Evolutionary conservation across 2,113 vertebrate species (phyloP), one percentile per base, ranked within the genome.

Genomic region (Sturnira hondurensis): DNA sequence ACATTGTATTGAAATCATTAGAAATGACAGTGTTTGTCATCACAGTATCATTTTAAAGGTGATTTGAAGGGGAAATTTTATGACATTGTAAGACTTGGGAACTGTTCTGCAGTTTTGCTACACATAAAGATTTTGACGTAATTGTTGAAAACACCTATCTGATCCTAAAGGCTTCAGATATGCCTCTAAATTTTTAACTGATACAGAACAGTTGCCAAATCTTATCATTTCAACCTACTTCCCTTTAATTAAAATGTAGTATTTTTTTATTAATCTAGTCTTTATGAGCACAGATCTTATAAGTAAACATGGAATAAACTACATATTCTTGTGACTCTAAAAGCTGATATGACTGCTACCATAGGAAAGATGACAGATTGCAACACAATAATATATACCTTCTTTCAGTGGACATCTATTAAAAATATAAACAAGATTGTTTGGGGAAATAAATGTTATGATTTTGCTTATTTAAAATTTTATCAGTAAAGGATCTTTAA

Each of bases 391-490:
- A 94, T 77, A 71, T 68, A 86, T 95, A 95, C 98, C 97, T 56
- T 12, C 93, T 98, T 97, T 84, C 96, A 80, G 24, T 76, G 45
- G 76, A 43, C 86, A 89, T 98, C 92, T 97, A 83, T 93, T 95
- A 93, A 97, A 93, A 86, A 3, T 96, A 97, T 97, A 98, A 98
- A 98, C 89, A 98, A 97, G 78, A 81, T n/a, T 98, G 90, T 96
- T 96, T 98, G 97, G 86, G 97, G 91, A 98, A 98, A 97, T 97
- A 81, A 96, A 97, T 97, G 97, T 98, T 97, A 98, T 98, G 98
- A 98, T 98, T 98, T 98, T 98, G 92, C 96, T 98, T 97, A 98
- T 98, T 98, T 98, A 97, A 98, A 98, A 98, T 98, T 98, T 98
- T 98, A 97, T 97, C 97, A 98, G 96, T 96, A 98, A 98, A 98